Evolutionary conservation across 1,140 invertebrate genomes (phyloP).

Genomic region (Carposina sasakii): DNA sequence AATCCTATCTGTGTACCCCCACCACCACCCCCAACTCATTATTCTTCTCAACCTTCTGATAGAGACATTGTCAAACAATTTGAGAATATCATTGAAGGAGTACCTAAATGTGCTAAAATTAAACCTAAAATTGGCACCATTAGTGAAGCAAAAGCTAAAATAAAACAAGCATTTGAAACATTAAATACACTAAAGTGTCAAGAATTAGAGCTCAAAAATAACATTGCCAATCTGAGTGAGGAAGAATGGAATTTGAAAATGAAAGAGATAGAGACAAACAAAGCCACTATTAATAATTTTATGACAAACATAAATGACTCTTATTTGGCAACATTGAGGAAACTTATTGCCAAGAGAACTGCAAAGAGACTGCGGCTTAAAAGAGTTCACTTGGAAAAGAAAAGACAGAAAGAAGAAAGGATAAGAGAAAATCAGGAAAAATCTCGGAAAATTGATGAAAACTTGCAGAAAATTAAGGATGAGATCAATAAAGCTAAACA

Average conservation of each 20-base stretch:
- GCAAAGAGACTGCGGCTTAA: constrained; percentile 74
- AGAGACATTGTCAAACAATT: constrained; percentile 47
- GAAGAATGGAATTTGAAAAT: constrained; percentile 72
- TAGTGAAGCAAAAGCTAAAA: constrained; percentile 45
- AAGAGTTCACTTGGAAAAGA: constrained; percentile 57
- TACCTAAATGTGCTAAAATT: constrained; percentile 13
- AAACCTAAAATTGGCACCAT: constrained; percentile 18
- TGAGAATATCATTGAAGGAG: constrained; percentile 23
- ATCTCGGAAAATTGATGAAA: constrained; percentile 75
- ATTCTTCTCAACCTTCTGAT: constrained; percentile 27
- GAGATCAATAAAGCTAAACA: constrained; percentile 76
- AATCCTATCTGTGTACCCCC: constrained; percentile 18
- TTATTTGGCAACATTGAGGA: constrained; percentile 63
- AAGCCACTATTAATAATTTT: constrained; percentile 59
- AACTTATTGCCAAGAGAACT: constrained; percentile 66
- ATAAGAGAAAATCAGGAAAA: constrained; percentile 56
- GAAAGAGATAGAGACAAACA: constrained; percentile 60
- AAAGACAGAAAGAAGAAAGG: constrained; percentile 54
- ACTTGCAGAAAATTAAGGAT: constrained; percentile 74
- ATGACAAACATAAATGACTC: constrained; percentile 56
- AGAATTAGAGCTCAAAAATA: constrained; percentile 57
- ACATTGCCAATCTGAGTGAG: constrained; percentile 60
- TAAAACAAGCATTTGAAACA: constrained; percentile 41
- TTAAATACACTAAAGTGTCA: constrained; percentile 62
- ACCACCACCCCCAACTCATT: constrained; percentile 23